phyloP scores from a whole-genome alignment of 2,888 invertebrate species.

The Ophraella communa region DNA sequence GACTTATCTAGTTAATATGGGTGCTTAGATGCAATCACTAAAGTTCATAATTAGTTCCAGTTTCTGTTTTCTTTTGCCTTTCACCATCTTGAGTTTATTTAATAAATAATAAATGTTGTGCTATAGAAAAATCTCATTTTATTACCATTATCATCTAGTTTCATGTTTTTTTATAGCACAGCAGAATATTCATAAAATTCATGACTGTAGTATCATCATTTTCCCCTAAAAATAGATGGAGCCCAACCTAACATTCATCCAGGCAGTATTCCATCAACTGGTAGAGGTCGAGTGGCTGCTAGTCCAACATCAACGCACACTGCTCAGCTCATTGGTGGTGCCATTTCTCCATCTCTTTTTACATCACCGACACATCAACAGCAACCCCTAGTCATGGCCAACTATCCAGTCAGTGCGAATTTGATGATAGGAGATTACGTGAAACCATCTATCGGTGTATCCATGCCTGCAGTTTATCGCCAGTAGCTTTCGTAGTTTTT shows the following conservation, averaged over 20 bases:
- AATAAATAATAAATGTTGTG: no score
- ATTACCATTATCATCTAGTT: no score
- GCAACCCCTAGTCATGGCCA: conserved; percentile 61
- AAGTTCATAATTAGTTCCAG: no score
- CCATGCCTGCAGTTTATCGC: conserved; percentile 54
- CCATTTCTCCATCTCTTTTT: conserved; percentile 74
- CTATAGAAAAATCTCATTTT: no score
- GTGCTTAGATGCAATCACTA: no score
- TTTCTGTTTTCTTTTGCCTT: no score
- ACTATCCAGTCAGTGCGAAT: conserved; percentile 73
- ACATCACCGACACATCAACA: conserved; percentile 55
- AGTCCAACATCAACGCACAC: conserved; percentile 69
- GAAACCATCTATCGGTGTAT: conserved; percentile 57
- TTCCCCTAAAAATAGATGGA: conserved; percentile 49
- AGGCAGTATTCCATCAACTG: conserved; percentile 69
- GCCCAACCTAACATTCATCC: conserved; percentile 69
- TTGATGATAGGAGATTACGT: conserved; percentile 81
- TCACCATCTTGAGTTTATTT: no score
- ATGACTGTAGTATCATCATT: conserved; percentile 5
- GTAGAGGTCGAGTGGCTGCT: conserved; percentile 65
- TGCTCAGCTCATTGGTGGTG: conserved; percentile 71
- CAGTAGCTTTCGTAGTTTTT: conserved; percentile 47
- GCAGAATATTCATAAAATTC: neutral
- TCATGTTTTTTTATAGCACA: no score
- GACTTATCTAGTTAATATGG: no score